Percentiles rank a stretch among this genome's conserved stretches.
These are phyloP conservation scores for Cynoglossus semilaevis DNA, from an alignment of 2,113 vertebrate genomes.

Conservation along the genomic window DNA sequence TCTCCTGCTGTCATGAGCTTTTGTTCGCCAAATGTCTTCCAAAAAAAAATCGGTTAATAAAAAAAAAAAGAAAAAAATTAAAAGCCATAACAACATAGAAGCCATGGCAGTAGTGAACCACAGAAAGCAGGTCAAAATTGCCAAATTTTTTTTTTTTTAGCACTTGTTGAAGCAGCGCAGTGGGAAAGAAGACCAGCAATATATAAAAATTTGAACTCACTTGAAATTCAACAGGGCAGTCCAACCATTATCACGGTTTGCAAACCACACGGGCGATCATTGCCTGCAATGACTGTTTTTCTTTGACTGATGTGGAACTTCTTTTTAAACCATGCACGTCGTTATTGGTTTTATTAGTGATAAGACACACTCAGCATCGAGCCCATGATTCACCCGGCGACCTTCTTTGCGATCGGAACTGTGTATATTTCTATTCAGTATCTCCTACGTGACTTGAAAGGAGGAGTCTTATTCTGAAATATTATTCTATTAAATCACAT, in stretches of 20 bases:
- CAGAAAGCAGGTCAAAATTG: conserved; percentile 44
- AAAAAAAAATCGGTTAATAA: conserved; percentile 19
- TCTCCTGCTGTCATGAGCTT: conserved; percentile 27
- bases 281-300: conserved; percentile 44
- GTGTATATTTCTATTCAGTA: conserved; percentile 73
- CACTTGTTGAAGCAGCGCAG: conserved; percentile 32
- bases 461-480: conserved; percentile 70
- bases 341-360: conserved; percentile 56
- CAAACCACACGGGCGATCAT: conserved; percentile 39
- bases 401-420: conserved; percentile 59
- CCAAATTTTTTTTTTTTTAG: conserved; percentile 34
- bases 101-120: conserved; percentile 55
- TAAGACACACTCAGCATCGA: conserved; percentile 55
- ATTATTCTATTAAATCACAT: conserved; percentile 79
- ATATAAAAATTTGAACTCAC: conserved; percentile 59
- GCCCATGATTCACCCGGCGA: conserved; percentile 61
- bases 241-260: conserved; percentile 45
- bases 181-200: conserved; percentile 58
- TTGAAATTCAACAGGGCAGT: conserved; percentile 27
- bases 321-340: conserved; percentile 72
- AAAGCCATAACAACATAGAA: conserved; percentile 42
- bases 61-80: not conserved
- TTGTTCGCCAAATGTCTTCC: conserved; percentile 66
- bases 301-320: conserved; percentile 30
- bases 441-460: conserved; percentile 63